Evolutionary conservation across 1,140 invertebrate genomes (phyloP).

Genomic region (Pogonus chalceus): DNA sequence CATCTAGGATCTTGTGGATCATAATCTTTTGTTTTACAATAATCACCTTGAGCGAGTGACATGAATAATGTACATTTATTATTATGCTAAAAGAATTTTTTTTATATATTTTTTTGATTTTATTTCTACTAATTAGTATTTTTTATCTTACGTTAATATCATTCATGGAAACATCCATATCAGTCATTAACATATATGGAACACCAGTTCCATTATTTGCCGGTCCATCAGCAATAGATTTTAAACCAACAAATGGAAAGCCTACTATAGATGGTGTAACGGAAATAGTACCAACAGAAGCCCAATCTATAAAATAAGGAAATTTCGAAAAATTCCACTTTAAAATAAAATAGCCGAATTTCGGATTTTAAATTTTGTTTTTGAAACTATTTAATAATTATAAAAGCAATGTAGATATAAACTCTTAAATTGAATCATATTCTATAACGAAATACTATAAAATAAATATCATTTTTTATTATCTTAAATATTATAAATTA

Average conservation of each 20-base stretch:
- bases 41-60: conserved; percentile 54
- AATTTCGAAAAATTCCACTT: too few relatives aligned
- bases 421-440: too few relatives aligned
- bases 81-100: conserved; percentile 47
- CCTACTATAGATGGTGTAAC: conserved; percentile 45
- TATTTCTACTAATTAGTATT: too few relatives aligned
- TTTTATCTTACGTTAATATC: conserved; percentile 57
- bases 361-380: too few relatives aligned
- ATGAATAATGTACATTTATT: conserved; percentile 55
- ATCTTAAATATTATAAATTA: too few relatives aligned
- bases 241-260: conserved; percentile 65
- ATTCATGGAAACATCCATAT: conserved; percentile 60
- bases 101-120: too few relatives aligned
- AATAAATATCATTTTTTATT: too few relatives aligned
- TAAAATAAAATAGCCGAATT: too few relatives aligned
- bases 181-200: conserved; percentile 68
- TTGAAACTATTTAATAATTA: too few relatives aligned
- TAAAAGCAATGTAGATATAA: too few relatives aligned
- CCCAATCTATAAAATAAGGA: too few relatives aligned
- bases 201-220: conserved; percentile 56
- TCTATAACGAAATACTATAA: too few relatives aligned
- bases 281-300: conserved; percentile 62
- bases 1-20: conserved; percentile 76
- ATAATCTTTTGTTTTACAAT: conserved; percentile 48
- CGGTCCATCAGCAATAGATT: conserved; percentile 63